These are phyloP conservation scores for Mormyrops boulengeri DNA, from an alignment of 2,797 vertebrate genomes.

Conservation along the genomic window DNA sequence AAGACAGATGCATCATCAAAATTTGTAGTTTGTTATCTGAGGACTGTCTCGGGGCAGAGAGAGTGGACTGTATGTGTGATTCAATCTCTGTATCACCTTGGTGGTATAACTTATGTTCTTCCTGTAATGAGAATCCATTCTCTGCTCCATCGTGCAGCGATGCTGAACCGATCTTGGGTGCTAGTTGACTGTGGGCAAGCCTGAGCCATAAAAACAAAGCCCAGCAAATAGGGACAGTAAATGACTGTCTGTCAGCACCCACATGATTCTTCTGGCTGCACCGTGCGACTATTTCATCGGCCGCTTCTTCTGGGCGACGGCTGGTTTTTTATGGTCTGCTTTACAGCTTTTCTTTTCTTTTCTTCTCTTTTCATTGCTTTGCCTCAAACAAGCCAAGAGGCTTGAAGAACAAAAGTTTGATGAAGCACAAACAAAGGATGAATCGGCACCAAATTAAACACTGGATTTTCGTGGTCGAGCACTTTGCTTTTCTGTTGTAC, in stretches of 20 bases:
- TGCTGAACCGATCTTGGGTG: conserved; percentile 14
- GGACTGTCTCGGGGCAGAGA: not conserved
- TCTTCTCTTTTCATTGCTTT: conserved; percentile 4
- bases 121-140: conserved; percentile 27
- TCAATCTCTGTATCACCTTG: conserved; percentile 26
- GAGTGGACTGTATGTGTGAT: conserved; percentile 11
- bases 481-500: not conserved
- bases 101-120: conserved; percentile 24
- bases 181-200: conserved; percentile 17
- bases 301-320: conserved; percentile 5
- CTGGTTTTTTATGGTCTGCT: conserved; percentile 9
- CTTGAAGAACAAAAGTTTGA: not conserved
- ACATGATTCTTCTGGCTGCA: conserved; percentile 32
- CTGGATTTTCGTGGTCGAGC: not conserved
- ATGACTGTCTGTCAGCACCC: conserved; percentile 23
- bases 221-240: conserved; percentile 34
- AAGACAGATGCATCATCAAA: not conserved
- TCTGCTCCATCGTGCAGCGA: conserved; percentile 22
- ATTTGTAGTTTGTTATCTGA: not conserved
- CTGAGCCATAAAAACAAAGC: conserved; percentile 16
- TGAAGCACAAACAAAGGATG: not conserved
- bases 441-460: not conserved
- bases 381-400: not conserved
- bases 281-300: conserved; percentile 29
- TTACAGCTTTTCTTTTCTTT: not conserved